Conservation (phyloP, 2,113 vertebrate species). For the Cynopterus brachyotis region DNA sequence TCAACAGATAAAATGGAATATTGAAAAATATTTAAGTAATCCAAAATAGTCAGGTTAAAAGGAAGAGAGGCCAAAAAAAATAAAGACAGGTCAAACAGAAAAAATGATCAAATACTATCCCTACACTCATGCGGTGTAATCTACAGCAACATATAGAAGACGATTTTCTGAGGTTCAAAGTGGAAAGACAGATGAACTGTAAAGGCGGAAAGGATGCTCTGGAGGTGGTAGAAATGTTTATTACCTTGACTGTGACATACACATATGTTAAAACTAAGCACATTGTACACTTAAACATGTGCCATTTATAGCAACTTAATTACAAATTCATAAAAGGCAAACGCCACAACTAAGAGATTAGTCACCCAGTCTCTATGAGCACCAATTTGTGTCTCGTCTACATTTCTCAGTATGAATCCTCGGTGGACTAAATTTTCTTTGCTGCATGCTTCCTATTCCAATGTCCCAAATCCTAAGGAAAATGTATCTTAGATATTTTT, state of each 20-base stretch:
- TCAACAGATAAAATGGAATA: background rate
- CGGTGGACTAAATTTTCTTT: background rate
- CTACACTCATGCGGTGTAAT: background rate
- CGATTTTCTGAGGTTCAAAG: background rate
- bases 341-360: background rate
- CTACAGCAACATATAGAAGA: background rate
- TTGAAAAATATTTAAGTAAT: background rate
- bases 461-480: background rate
- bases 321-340: background rate
- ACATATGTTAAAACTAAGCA: background rate
- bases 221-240: background rate
- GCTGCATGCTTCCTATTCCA: background rate
- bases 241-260: background rate
- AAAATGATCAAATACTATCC: background rate
- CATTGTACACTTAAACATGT: background rate
- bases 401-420: background rate
- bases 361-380: background rate
- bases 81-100: background rate
- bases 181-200: background rate
- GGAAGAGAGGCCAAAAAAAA: background rate
- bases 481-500: background rate
- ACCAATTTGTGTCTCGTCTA: background rate
- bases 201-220: background rate
- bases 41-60: background rate
- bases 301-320: background rate